These are phyloP conservation scores for Formica selysi DNA, from an alignment of 1,140 invertebrate genomes.

Conservation along the genomic window DNA sequence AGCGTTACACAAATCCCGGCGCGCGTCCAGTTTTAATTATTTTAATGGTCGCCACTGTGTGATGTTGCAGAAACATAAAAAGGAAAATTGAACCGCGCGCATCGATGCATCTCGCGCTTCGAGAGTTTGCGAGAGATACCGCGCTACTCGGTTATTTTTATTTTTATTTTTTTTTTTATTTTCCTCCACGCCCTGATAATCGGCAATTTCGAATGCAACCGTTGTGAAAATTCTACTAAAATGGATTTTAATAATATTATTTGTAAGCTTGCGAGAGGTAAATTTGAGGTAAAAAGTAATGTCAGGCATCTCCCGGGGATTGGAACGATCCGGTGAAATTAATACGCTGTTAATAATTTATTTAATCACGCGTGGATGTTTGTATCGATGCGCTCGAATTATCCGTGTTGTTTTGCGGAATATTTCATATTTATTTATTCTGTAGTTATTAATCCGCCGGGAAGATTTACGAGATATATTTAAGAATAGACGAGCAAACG, in stretches of 20 bases:
- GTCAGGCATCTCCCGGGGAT: not conserved
- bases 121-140: not conserved
- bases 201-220: not conserved
- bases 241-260: constrained; percentile 68
- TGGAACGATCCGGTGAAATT: constrained; percentile 20
- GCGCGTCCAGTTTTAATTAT: constrained; percentile 12
- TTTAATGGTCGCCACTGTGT: constrained; percentile 8
- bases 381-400: constrained; percentile 14
- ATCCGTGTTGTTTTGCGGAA: constrained; percentile 11
- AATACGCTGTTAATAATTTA: constrained; percentile 56
- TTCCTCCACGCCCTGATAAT: not conserved
- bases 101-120: not conserved
- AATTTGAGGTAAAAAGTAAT: constrained; percentile 28
- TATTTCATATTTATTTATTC: constrained; percentile 27
- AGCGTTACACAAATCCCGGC: not conserved
- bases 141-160: constrained; percentile 31
- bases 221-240: constrained; percentile 40
- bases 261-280: constrained; percentile 43
- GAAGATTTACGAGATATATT: constrained; percentile 18
- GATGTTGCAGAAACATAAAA: not conserved
- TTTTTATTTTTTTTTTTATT: constrained; percentile 3
- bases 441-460: not conserved
- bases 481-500: too few species aligned
- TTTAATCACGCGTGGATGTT: constrained; percentile 46
- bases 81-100: not conserved